Conservation (phyloP, 2,113 vertebrate genomes). For the Rostratula benghalensis region DNA sequence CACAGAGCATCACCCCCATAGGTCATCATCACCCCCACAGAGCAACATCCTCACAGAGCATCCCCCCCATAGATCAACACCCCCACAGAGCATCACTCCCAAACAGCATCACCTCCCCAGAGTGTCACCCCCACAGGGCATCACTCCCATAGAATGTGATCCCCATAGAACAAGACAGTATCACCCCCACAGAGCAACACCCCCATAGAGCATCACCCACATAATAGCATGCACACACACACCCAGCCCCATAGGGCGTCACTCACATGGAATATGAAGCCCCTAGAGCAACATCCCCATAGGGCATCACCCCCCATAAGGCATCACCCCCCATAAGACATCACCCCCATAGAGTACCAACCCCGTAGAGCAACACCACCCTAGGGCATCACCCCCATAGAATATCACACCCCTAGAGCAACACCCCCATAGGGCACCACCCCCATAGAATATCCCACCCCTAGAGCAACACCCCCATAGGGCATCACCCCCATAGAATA, state of each 20-base stretch:
- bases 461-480: too few species aligned
- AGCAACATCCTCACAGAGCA: too few species aligned
- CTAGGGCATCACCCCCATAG: fast-evolving
- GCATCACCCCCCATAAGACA: fast-evolving
- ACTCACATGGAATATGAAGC: background rate
- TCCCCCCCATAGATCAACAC: background rate
- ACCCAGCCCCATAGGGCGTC: background rate
- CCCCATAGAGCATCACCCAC: background rate
- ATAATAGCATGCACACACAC: too few species aligned
- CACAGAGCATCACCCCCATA: background rate
- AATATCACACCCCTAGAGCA: too few species aligned
- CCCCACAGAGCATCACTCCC: background rate
- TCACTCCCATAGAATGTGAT: background rate
- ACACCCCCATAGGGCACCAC: too few species aligned
- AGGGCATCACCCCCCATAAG: too few species aligned
- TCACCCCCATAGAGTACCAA: too few species aligned
- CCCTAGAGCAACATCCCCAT: background rate
- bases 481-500: fast-evolving
- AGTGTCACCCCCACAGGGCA: background rate
- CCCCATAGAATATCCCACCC: too few species aligned
- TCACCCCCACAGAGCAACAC: background rate
- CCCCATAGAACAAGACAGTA: background rate
- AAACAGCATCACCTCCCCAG: too few species aligned
- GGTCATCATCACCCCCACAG: too few species aligned
- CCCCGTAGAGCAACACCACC: background rate